These are phyloP conservation scores for Protodeltote pygarga DNA, from an alignment of 2,888 invertebrate species.

Conservation along the genomic window DNA sequence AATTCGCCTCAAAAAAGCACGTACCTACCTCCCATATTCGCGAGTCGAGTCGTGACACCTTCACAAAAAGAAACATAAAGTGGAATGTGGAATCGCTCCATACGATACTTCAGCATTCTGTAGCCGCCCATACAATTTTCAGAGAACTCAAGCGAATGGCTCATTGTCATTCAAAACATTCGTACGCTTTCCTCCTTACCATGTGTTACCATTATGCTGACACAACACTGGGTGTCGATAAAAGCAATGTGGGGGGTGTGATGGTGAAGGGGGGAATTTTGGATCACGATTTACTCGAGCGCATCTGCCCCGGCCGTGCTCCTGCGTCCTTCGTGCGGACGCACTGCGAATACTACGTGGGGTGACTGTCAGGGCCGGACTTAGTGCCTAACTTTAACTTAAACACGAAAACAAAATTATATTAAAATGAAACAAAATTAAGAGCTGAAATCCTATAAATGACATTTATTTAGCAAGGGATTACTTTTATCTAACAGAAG, in stretches of 20 bases:
- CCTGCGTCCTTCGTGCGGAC: slow-evolving; percentile 74
- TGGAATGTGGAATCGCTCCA: slow-evolving; percentile 14
- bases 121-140: slow-evolving; percentile 52
- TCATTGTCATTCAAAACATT: slow-evolving; percentile 64
- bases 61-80: slow-evolving; percentile 14
- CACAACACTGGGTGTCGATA: slow-evolving; percentile 60
- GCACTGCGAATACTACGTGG: slow-evolving; percentile 64
- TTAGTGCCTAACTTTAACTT: slow-evolving; percentile 21
- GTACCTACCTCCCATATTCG: background rate
- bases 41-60: slow-evolving; percentile 6
- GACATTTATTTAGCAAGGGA: too few species aligned
- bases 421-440: too few species aligned
- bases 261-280: slow-evolving; percentile 51
- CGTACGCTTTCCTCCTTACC: slow-evolving; percentile 61
- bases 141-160: slow-evolving; percentile 51
- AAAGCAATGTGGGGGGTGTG: slow-evolving; percentile 44
- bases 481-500: too few species aligned
- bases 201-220: slow-evolving; percentile 67
- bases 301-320: slow-evolving; percentile 76
- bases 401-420: background rate
- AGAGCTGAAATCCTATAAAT: too few species aligned
- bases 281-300: slow-evolving; percentile 75
- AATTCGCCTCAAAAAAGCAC: background rate
- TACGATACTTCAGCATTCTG: slow-evolving; percentile 31
- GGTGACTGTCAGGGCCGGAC: slow-evolving; percentile 59